Evolutionary conservation across 2,797 vertebrate species (phyloP).

Genomic region (Ctenopoma kingsleyae): DNA sequence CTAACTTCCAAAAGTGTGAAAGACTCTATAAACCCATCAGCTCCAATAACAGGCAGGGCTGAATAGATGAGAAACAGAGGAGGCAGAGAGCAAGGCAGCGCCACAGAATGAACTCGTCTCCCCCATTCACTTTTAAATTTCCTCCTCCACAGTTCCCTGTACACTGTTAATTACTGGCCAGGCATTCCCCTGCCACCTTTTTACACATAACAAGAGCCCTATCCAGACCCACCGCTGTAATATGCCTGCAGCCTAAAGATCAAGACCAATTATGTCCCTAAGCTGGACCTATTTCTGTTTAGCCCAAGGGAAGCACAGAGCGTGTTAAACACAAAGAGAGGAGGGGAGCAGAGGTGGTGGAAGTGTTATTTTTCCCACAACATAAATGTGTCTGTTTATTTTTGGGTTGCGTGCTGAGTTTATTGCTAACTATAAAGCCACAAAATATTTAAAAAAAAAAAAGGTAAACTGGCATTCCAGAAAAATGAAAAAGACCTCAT

Average conservation of each 20-base stretch:
- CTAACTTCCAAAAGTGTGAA: slow-evolving; percentile 93
- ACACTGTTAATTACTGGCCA: slow-evolving; percentile 95
- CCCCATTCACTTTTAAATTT: slow-evolving; percentile 98
- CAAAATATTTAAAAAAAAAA: slow-evolving; percentile 32
- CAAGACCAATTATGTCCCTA: slow-evolving; percentile 86
- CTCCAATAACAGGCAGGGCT: slow-evolving; percentile 93
- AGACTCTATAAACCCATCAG: slow-evolving; percentile 99
- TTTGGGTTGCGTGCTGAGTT: slow-evolving; percentile 61
- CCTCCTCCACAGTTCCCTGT: slow-evolving; percentile 94
- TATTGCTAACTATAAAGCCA: slow-evolving; percentile 44
- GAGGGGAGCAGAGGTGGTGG: slow-evolving; percentile 67
- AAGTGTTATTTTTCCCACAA: slow-evolving; percentile 82
- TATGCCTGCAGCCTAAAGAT: slow-evolving; percentile 83
- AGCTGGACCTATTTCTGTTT: slow-evolving; percentile 86
- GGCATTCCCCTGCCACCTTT: slow-evolving; percentile 92
- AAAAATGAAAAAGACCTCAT: slow-evolving; percentile 17
- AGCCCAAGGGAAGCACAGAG: slow-evolving; percentile 71
- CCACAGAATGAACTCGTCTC: slow-evolving; percentile 93
- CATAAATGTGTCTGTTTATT: slow-evolving; percentile 79
- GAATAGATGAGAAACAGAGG: slow-evolving; percentile 91
- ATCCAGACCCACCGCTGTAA: slow-evolving; percentile 81
- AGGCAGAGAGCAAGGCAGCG: slow-evolving; percentile 79
- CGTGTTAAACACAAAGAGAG: slow-evolving; percentile 72
- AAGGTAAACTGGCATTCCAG: neutral
- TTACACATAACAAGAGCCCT: slow-evolving; percentile 82